phyloP scores from a whole-genome alignment of 2,888 invertebrate species.

The Oxyteleia sp. region DNA sequence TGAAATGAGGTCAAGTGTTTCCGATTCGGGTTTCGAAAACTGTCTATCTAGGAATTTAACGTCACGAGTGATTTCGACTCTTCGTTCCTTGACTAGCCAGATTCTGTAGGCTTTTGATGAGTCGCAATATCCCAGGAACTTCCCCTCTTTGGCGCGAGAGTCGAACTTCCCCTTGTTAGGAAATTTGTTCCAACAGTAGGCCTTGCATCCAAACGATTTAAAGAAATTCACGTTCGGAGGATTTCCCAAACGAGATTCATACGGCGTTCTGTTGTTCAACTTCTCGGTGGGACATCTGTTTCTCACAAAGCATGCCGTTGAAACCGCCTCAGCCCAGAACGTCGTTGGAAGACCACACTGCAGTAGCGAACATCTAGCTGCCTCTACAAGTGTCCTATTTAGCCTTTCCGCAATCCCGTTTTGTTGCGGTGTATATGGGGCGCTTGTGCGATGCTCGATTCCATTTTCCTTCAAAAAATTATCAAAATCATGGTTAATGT shows the following conservation, averaged over 20 bases:
- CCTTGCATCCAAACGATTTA: constrained; percentile 72
- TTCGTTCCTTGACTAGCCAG: background rate
- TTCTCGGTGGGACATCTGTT: constrained; percentile 76
- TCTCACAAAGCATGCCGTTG: constrained; percentile 74
- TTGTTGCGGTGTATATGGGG: constrained; percentile 12
- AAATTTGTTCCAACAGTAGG: constrained; percentile 5
- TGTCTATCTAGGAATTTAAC: too few species aligned
- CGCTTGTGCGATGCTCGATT: background rate
- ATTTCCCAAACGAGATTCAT: constrained; percentile 58
- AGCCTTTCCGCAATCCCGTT: constrained; percentile 77
- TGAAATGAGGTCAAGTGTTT: too few species aligned
- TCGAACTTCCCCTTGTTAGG: constrained; percentile 19
- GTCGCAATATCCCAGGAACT: constrained; percentile 13
- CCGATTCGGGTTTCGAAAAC: too few species aligned
- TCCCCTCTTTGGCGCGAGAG: background rate
- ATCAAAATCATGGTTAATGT: too few species aligned
- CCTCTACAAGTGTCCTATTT: constrained; percentile 77
- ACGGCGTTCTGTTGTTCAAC: constrained; percentile 20
- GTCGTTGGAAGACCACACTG: constrained; percentile 70
- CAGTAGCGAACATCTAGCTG: too few species aligned
- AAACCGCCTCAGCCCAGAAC: constrained; percentile 79
- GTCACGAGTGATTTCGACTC: too few species aligned
- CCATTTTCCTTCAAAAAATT: too few species aligned
- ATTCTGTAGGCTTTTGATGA: constrained; percentile 16
- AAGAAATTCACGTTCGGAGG: constrained; percentile 69